Evolutionary conservation across 1,140 invertebrate species (phyloP), one percentile per base, ranked within the genome.

Genomic region (Himalopsyche phryganea): DNA sequence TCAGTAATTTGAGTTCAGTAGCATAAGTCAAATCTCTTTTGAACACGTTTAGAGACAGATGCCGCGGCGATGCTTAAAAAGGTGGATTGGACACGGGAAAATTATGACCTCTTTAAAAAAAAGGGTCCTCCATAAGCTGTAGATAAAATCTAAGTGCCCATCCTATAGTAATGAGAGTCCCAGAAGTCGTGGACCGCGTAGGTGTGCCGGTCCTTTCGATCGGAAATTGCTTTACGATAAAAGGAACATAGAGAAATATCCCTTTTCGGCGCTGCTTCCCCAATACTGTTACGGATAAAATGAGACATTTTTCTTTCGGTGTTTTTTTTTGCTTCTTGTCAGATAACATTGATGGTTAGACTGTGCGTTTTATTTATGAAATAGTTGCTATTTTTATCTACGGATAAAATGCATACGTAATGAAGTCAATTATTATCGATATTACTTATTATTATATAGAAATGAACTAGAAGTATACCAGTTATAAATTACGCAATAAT

Each of bases 141-240:
- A 54, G 61, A 63, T 63, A 63, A 63, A 63, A 63, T 63, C 61
- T 55, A 63, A 63, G 61, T 63, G 61, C 49, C 61, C 52, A 63
- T 58, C 61, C 51, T 28, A 35, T 51, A 35, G 61, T 63, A 63
- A 63, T 63, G 61, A 63, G 61, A 58, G 46, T 18, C 61, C 23
- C 28, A 41, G 41, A 28, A 58, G 38, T 33, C 23, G 36, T 35
- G 17, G 41, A 48, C 28, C 18, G 17, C 33, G 33, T 40, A 23
- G 44, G 23, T 47, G 46, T 49, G 45, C 23, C 23, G 44, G 15
- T 14, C n/a, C 23, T 28, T n/a, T 28, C 23, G 35, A 53, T 44
- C 59, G 59, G 60, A 61, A 65, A 59, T 65, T 65, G 50, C 60
- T 54, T 54, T 41, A 38, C 54, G 50, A 59, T 65, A 61, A 58